A percentile compares a stretch with the other conserved stretches of the same genome.
These are phyloP conservation scores for Sisyra nigra DNA, from an alignment of 2,888 invertebrate genomes.

Conservation along the genomic window DNA sequence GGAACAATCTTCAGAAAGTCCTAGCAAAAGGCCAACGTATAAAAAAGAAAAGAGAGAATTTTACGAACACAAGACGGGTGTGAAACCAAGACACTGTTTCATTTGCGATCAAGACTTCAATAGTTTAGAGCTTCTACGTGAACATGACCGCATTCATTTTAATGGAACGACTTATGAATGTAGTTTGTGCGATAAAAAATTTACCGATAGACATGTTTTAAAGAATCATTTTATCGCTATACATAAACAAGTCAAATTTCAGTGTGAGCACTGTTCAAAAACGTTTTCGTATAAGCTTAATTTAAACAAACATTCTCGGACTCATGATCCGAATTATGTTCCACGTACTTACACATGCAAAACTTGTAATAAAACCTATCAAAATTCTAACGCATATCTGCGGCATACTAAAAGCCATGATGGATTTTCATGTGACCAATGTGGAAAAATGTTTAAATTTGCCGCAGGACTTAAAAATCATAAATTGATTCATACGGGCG, in stretches of 20 bases:
- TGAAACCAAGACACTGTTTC: too few species aligned
- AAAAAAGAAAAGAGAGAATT: constrained; percentile 10
- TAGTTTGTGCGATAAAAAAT: constrained; percentile 14
- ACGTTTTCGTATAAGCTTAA: constrained; percentile 1
- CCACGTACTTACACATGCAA: constrained; percentile 13
- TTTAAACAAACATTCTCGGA: constrained; percentile 15
- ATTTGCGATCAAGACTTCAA: constrained; percentile 22
- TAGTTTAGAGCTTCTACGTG: constrained; percentile 3
- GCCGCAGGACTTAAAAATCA: constrained; percentile 6
- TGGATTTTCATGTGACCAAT: constrained; percentile 17
- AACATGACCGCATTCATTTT: not conserved
- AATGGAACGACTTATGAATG: constrained; percentile 3
- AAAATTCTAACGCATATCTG: constrained; percentile 5
- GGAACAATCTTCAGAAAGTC: too few species aligned
- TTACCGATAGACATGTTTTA: constrained; percentile 11
- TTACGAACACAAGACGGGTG: too few species aligned
- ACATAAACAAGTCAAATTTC: constrained; percentile 1
- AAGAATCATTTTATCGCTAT: constrained; percentile 6
- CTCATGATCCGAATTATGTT: constrained; percentile 12
- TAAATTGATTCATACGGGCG: constrained; percentile 7
- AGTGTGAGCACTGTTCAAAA: constrained; percentile 4
- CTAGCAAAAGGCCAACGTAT: too few species aligned
- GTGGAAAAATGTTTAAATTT: constrained; percentile 8
- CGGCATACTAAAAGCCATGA: constrained; percentile 27
- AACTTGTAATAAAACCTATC: constrained; percentile 13